Evolutionary conservation across 2,797 vertebrate species (phyloP).

Genomic region (Pteropus rufus): DNA sequence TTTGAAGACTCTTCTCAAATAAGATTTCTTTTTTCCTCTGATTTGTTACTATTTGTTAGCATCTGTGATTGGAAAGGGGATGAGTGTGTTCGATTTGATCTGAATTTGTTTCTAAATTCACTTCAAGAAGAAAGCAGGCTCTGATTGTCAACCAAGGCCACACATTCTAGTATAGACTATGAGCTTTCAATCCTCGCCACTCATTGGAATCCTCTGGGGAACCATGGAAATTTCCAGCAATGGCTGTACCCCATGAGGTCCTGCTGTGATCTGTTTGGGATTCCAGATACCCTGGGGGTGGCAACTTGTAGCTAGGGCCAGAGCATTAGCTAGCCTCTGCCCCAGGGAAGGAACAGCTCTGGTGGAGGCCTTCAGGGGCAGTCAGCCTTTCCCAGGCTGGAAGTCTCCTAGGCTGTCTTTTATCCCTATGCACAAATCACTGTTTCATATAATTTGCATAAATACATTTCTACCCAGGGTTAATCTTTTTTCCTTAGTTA

Average conservation of each 20-base stretch:
- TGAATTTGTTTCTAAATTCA: neutral
- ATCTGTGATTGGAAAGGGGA: neutral
- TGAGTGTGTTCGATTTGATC: accelerated
- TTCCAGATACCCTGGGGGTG: no score
- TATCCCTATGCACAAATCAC: neutral
- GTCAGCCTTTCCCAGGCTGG: neutral
- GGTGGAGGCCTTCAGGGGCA: neutral
- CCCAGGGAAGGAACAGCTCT: neutral
- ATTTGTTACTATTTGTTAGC: neutral
- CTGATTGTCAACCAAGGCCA: neutral
- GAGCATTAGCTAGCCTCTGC: accelerated
- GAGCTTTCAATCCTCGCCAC: accelerated
- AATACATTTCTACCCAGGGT: neutral
- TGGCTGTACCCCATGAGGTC: neutral
- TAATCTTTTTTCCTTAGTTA: neutral
- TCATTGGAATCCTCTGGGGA: neutral
- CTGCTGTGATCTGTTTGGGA: neutral
- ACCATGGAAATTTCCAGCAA: neutral
- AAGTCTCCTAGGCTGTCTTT: neutral
- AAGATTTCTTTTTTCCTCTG: neutral
- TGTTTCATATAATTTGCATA: neutral
- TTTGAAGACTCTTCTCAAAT: neutral
- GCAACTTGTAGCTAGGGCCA: neutral
- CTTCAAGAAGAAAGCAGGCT: neutral
- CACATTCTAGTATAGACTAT: neutral